Percentiles rank a stretch among this genome's conserved stretches.
Evolutionary conservation across 2,797 vertebrate genomes (phyloP).

Genomic region (Sebastes reedi): DNA sequence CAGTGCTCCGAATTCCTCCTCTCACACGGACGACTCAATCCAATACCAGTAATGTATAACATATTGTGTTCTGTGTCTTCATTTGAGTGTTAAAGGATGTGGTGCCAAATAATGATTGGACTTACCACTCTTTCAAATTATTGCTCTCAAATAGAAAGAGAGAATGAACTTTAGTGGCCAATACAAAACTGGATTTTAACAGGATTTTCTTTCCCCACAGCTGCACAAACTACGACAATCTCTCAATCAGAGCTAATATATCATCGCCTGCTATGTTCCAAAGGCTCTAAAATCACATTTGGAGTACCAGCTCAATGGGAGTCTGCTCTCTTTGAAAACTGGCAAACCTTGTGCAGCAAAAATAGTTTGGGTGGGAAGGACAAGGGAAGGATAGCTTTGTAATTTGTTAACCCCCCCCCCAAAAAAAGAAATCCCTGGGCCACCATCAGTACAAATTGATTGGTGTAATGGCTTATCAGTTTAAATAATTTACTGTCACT

Average conservation of each 20-base stretch:
- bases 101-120: conserved; percentile 30
- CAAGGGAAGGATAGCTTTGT: conserved; percentile 25
- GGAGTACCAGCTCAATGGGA: conserved; percentile 29
- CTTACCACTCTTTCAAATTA: conserved; percentile 34
- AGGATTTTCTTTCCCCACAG: conserved; percentile 10
- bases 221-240: conserved; percentile 42
- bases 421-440: neutral
- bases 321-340: conserved; percentile 17
- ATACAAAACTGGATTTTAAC: conserved; percentile 10
- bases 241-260: conserved; percentile 52
- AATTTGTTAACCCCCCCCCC: conserved; percentile 20
- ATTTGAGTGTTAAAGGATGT: conserved; percentile 51
- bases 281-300: conserved; percentile 55
- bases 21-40: conserved; percentile 58
- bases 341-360: conserved; percentile 20
- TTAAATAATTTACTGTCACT: conserved; percentile 40
- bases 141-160: conserved; percentile 26
- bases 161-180: conserved; percentile 28
- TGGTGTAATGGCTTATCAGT: conserved; percentile 37
- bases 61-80: conserved; percentile 44
- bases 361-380: conserved; percentile 40
- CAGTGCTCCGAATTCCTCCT: conserved; percentile 54
- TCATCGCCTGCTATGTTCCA: conserved; percentile 35
- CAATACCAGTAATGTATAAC: conserved; percentile 49
- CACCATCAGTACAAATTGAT: conserved; percentile 30